Conservation (phyloP, 1,140 invertebrate genomes). For the Druon quercuslanigerum region DNA sequence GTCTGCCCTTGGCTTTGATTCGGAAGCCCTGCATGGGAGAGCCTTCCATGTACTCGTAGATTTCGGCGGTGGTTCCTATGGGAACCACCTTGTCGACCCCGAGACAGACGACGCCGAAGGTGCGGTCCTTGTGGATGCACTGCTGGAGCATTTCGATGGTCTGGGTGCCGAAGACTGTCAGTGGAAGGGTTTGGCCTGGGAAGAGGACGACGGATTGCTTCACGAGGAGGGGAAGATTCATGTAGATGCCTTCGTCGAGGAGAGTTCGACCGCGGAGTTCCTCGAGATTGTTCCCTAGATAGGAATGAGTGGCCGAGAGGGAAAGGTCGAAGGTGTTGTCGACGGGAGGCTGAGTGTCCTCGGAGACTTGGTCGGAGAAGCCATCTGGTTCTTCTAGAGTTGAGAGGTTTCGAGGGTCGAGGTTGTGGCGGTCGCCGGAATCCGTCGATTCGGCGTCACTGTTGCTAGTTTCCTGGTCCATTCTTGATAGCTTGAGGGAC, state of each 20-base stretch:
- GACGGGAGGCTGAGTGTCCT: background rate
- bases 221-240: conserved; percentile 79
- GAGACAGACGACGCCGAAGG: conserved; percentile 79
- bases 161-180: conserved; percentile 78
- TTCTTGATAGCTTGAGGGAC: background rate
- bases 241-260: conserved; percentile 74
- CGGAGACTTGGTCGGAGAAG: background rate
- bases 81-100: conserved; percentile 51
- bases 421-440: background rate
- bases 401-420: conserved; percentile 14
- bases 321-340: background rate
- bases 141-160: conserved; percentile 77
- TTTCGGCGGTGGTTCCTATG: conserved; percentile 84
- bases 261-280: conserved; percentile 80
- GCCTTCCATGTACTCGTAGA: conserved; percentile 80
- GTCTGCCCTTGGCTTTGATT: conserved; percentile 81
- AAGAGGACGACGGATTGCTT: conserved; percentile 80
- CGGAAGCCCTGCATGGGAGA: conserved; percentile 61
- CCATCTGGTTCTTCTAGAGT: background rate
- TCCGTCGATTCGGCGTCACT: background rate
- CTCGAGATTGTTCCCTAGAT: conserved; percentile 80
- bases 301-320: conserved; percentile 51
- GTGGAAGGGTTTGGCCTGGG: conserved; percentile 84
- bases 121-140: conserved; percentile 78
- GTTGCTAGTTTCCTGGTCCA: background rate